Percentiles rank a stretch among this genome's conserved stretches.
Conservation (phyloP, 2,113 vertebrate species). For the Syrmaticus mikado region DNA sequence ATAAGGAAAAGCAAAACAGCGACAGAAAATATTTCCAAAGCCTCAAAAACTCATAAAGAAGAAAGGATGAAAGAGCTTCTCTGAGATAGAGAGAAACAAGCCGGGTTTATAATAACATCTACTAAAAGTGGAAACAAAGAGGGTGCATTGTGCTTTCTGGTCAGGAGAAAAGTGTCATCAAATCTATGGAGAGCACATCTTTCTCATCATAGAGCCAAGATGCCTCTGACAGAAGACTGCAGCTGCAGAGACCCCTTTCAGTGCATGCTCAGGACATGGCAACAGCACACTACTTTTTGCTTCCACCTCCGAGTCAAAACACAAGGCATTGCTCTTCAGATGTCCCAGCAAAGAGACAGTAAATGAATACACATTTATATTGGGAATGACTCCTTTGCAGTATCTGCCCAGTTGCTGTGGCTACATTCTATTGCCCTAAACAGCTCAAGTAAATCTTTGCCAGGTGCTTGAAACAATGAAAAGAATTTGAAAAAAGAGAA, state of each 20-base stretch:
- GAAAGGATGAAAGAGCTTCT: not conserved
- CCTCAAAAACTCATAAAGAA: not conserved
- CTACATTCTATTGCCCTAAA: not conserved
- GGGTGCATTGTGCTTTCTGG: not conserved
- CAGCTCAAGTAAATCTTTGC: not conserved
- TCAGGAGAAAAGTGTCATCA: not conserved
- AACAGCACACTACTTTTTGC: not conserved
- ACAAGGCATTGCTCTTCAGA: not conserved
- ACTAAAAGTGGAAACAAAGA: not conserved
- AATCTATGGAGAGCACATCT: not conserved
- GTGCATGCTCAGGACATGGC: rapidly evolving
- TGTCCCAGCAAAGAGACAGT: not conserved
- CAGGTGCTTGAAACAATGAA: not conserved
- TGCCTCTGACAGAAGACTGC: not conserved
- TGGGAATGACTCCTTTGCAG: not conserved
- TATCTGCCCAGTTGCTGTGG: not conserved
- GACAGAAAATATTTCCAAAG: not conserved
- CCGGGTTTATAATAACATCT: not conserved
- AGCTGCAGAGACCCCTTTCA: not conserved
- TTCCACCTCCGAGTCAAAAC: not conserved
- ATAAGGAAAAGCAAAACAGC: not conserved
- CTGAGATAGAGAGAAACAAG: not conserved
- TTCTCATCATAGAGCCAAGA: not conserved
- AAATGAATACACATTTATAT: not conserved
- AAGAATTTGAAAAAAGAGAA: not conserved